Conservation (phyloP, 2,113 vertebrate species). For the Lethenteron reissneri region DNA sequence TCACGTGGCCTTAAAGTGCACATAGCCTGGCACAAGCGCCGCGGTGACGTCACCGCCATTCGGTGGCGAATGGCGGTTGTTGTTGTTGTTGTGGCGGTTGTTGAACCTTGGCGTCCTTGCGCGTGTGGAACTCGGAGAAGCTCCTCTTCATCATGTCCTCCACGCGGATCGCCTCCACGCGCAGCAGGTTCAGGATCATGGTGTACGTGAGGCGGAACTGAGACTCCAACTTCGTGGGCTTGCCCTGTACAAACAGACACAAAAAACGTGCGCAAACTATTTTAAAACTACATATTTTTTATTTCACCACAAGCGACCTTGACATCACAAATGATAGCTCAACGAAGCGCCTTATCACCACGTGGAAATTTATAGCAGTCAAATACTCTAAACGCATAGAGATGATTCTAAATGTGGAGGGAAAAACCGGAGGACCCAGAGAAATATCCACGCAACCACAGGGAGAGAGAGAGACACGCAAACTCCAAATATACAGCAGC, state of each 20-base stretch:
- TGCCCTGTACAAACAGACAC: conserved; percentile 28
- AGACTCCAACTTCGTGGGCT: conserved; percentile 53
- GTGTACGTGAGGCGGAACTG: conserved; percentile 77
- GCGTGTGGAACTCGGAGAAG: conserved; percentile 52
- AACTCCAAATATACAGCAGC: neutral
- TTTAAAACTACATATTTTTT: too few species aligned
- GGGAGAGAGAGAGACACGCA: neutral
- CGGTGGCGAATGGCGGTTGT: too few species aligned
- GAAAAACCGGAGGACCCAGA: too few species aligned
- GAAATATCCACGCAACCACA: neutral
- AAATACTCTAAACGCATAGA: too few species aligned
- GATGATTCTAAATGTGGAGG: too few species aligned
- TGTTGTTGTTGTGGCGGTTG: neutral
- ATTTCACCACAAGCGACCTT: too few species aligned
- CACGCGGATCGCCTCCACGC: conserved; percentile 53
- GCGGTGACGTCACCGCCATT: too few species aligned
- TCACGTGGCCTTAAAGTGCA: too few species aligned
- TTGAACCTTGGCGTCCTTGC: conserved; percentile 48
- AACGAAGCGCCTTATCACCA: too few species aligned
- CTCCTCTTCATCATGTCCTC: conserved; percentile 81
- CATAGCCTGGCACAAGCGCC: too few species aligned
- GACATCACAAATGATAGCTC: too few species aligned
- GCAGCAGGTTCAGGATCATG: conserved; percentile 73
- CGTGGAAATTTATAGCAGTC: too few species aligned
- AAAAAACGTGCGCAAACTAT: neutral